phyloP scores from a whole-genome alignment of 2,113 vertebrate species.

The Taxidea taxus region DNA sequence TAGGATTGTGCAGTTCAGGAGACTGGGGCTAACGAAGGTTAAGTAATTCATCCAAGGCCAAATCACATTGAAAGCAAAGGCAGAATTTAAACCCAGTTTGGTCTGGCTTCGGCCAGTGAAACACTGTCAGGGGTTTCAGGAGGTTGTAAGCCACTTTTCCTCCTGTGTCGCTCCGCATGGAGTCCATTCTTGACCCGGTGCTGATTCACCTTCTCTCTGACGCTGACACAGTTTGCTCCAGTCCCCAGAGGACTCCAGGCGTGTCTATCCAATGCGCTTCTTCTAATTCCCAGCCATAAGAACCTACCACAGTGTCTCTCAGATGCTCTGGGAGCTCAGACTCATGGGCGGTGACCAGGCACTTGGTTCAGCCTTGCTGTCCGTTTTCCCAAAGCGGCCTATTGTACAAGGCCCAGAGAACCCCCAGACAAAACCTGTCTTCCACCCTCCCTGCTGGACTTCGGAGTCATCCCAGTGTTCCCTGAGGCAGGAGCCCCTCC shows the following conservation, averaged over 20 bases:
- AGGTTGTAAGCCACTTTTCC: background rate
- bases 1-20: background rate
- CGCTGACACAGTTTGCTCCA: background rate
- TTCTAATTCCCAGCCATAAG: background rate
- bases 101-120: background rate
- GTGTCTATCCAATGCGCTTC: background rate
- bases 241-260: background rate
- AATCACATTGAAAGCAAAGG: background rate
- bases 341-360: background rate
- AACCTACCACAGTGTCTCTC: background rate
- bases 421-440: background rate
- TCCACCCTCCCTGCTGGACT: background rate
- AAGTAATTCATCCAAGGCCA: background rate
- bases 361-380: background rate
- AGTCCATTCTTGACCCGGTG: background rate
- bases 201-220: background rate
- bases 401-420: background rate
- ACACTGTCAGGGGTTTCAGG: background rate
- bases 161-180: fast-evolving
- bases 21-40: background rate
- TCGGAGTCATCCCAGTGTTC: fast-evolving
- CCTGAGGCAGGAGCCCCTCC: background rate
- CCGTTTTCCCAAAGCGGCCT: background rate
- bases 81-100: background rate
- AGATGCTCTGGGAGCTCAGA: background rate